Base-by-base conservation (phyloP, 2,888 invertebrate genomes). In the Dolomedes plantarius region DNA sequence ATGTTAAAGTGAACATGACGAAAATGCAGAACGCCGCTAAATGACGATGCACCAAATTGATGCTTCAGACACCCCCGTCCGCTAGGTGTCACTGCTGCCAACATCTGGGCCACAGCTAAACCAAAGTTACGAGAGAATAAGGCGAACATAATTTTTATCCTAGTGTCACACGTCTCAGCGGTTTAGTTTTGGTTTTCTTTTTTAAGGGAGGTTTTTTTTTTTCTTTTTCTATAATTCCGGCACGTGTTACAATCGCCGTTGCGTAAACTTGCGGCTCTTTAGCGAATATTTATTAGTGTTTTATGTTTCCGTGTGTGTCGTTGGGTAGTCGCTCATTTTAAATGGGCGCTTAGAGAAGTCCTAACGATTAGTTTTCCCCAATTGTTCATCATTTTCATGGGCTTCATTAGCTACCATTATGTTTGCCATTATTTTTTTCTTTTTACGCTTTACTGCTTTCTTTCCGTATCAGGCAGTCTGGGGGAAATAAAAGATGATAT, bases 11-110 rank as follows among this genome's bases (percentile, higher is more conserved):
- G 16, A 56, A 56, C 19, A 23, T 19, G 11, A 23, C 5, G 1
- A 56, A 56, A 73, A 31, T n/a, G 46, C 7, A 69, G n/a, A 23
- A 56, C 11, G 7, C n/a, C 32, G 27, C n/a, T 46, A 62, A 56
- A 73, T 41, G 31, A 31, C 19, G n/a, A 19, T 31, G 19, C 32
- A 11, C 31, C 19, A 56, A 62, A 62, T 62, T 56, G 31, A 73
- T 29, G 73, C 27, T 36, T 31, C 27, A 6, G 36, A 74, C 36
- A 27, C n/a, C 28, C 31, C 39, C 32, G 39, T 39, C 32, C 50
- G 50, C 46, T 68, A 46, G 29, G 64, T 72, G 79, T 79, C 72
- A 79, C 65, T 79, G 36, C 27, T 41, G 23, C 29, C 39, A 31
- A 75, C 31, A 67, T 75, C 41, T 28, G 29, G 39, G 31, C n/a